Percentiles rank a stretch among this genome's conserved stretches.
Conservation (phyloP, 37 sponge, comb jelly and placozoan genomes). For the Dysidea cf. avara region DNA sequence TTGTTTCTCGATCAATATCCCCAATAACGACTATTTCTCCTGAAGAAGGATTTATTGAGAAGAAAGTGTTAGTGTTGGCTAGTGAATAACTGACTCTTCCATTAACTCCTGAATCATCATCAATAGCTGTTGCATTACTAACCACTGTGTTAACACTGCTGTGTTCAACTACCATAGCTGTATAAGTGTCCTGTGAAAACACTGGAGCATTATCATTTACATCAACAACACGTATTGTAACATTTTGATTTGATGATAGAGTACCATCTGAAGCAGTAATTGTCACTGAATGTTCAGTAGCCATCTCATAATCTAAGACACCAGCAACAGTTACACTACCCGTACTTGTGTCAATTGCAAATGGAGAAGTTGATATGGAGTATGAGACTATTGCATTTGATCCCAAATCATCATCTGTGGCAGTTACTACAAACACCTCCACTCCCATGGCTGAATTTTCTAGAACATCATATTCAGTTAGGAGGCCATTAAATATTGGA, state of each 20-base stretch:
- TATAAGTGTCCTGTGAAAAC: conserved; percentile 6
- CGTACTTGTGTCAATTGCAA: conserved; percentile 30
- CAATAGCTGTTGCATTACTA: neutral
- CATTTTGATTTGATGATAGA: neutral
- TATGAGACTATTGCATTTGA: conserved; percentile 38
- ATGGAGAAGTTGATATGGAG: conserved; percentile 4
- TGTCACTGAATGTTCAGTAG: conserved; percentile 1
- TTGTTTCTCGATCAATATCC: conserved; percentile 47
- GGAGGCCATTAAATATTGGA: conserved; percentile 27
- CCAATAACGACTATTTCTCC: conserved; percentile 13
- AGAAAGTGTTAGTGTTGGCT: neutral
- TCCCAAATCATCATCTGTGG: conserved; percentile 59
- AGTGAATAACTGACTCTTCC: neutral
- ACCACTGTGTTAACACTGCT: neutral
- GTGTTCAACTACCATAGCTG: too few species aligned
- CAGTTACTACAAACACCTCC: conserved; percentile 29
- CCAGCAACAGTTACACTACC: conserved; percentile 29
- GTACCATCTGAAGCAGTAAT: conserved; percentile 23
- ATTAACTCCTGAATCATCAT: conserved; percentile 3
- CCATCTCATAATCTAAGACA: conserved; percentile 43
- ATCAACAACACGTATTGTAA: conserved; percentile 33
- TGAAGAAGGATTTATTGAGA: neutral
- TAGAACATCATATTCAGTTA: conserved; percentile 14
- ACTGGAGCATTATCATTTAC: conserved; percentile 65
- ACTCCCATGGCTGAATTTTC: conserved; percentile 36